Base-by-base conservation (phyloP, 2,888 invertebrate species). In the Drosophila eohydei region DNA sequence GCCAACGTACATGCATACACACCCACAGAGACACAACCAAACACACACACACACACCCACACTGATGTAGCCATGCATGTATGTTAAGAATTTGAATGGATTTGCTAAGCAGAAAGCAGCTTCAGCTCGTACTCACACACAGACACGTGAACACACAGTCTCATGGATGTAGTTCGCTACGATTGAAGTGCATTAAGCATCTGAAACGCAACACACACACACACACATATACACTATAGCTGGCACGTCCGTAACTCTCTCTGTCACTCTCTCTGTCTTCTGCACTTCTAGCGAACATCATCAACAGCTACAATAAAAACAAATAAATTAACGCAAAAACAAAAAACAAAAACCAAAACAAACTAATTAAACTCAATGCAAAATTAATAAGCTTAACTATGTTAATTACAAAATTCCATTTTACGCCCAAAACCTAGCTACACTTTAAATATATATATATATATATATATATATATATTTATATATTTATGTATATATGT, bases 21-120 rank as follows among this genome's bases (percentile, higher is more conserved):
- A 30, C 46, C 28, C 21, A 30, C 28, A 30, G 4, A 9, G 2
- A 43, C n/a, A 9, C 28, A 48, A 44, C 4, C 26, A 46, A 0
- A 21, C 40, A 51, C 8, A 30, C 16, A 21, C 8, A 41, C n/a
- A 32, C 26, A 7, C 32, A 21, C 21, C 1, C 21, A 21, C 21
- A 21, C 21, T 8, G 30, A 26, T 43, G 43, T 14, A 34, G 1
- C 9, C 4, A 30, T 67, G 57, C 44, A 38, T 68, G 51, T 44
- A 48, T 64, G 21, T 30, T 11, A 34, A 40, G 57, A 21, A 30
- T 50, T 32, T 34, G 54, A 71, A 54, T 36, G 77, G 52, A 61
- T 71, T 56, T 58, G 76, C 55, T 63, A 63, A 51, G 71, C 77
- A 74, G 74, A 30, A 63, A 26, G 55, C 55, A 64, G 76, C 59